These are phyloP conservation scores for Nannobrachium achirus DNA, from an alignment of 2,113 vertebrate genomes.

Conservation along the genomic window DNA sequence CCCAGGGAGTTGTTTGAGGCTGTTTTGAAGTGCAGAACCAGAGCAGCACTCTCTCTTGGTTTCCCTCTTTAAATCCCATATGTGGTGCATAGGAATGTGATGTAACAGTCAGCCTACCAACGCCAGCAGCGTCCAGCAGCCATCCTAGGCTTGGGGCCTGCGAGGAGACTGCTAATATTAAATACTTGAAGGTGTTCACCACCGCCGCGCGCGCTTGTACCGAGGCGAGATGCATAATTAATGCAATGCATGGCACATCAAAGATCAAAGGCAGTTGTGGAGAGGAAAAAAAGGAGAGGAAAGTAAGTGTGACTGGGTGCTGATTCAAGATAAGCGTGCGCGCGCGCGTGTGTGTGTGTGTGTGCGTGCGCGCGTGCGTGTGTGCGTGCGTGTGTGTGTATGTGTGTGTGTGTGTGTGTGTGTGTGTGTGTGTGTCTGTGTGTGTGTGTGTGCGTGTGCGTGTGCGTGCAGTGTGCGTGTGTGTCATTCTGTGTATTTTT, in stretches of 20 bases:
- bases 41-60: slow-evolving; percentile 9
- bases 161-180: slow-evolving; percentile 53
- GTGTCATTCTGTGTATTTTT: background rate
- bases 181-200: slow-evolving; percentile 69
- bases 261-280: slow-evolving; percentile 75
- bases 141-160: slow-evolving; percentile 68
- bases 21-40: slow-evolving; percentile 15
- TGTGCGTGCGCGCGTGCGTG: background rate
- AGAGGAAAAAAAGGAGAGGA: slow-evolving; percentile 51
- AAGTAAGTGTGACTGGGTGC: slow-evolving; percentile 64
- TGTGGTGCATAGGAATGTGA: slow-evolving; percentile 21
- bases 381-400: slow-evolving; percentile 22
- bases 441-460: background rate
- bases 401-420: slow-evolving; percentile 8
- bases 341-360: slow-evolving; percentile 23
- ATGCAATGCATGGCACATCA: slow-evolving; percentile 72
- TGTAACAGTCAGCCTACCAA: background rate
- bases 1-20: slow-evolving; percentile 16
- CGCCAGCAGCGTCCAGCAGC: slow-evolving; percentile 56
- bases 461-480: background rate
- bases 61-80: slow-evolving; percentile 9
- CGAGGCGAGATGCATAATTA: slow-evolving; percentile 78
- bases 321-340: slow-evolving; percentile 48
- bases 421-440: background rate
- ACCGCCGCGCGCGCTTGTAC: slow-evolving; percentile 49